Conservation (phyloP, 1,140 invertebrate species). For the Cheumatopsyche charites region DNA sequence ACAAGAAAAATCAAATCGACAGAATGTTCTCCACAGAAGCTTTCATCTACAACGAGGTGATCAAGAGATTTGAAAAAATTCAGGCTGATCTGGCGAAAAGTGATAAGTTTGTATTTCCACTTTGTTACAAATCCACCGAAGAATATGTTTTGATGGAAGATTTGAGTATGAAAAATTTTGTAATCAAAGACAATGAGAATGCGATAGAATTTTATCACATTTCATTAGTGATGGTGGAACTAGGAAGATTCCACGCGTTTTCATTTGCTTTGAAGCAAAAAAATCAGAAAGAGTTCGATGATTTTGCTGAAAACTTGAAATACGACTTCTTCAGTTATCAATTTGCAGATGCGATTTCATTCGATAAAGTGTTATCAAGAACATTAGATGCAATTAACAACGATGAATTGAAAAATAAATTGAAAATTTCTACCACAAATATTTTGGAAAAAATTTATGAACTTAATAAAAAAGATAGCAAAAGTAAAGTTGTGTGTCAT, state of each 20-base stretch:
- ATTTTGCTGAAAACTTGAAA: constrained; percentile 47
- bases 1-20: constrained; percentile 19
- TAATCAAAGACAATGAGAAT: background rate
- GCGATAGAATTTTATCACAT: constrained; percentile 50
- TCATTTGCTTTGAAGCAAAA: constrained; percentile 52
- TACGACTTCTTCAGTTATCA: constrained; percentile 17
- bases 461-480: background rate
- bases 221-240: constrained; percentile 52
- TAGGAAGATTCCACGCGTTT: constrained; percentile 55
- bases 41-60: constrained; percentile 40
- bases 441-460: background rate
- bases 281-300: constrained; percentile 50
- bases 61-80: constrained; percentile 35
- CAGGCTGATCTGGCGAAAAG: constrained; percentile 18
- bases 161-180: constrained; percentile 32
- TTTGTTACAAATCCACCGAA: constrained; percentile 17
- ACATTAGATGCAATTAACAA: background rate
- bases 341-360: background rate
- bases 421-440: background rate
- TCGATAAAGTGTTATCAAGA: background rate
- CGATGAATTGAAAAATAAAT: constrained; percentile 13
- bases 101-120: constrained; percentile 31
- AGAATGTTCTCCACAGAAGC: constrained; percentile 40
- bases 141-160: constrained; percentile 44
- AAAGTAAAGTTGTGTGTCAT: constrained; percentile 13